These are phyloP conservation scores for Xestoiulus laeticollis DNA, from an alignment of 2,888 invertebrate genomes.

Conservation along the genomic window DNA sequence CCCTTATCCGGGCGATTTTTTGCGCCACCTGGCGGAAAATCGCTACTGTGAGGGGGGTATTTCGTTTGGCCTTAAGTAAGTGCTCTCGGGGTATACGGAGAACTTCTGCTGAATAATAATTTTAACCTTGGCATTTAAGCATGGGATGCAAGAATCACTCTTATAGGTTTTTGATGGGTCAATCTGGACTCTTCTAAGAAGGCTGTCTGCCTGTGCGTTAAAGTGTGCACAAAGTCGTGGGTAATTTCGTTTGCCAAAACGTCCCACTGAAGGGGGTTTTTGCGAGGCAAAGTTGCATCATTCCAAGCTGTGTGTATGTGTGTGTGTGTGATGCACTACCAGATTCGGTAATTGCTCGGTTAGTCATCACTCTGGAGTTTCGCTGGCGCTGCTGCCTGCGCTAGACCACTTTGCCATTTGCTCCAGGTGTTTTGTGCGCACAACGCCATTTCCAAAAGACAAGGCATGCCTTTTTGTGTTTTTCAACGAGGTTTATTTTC, in stretches of 20 bases:
- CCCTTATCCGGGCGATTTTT: too few species aligned
- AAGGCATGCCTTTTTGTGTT: slow-evolving; percentile 37
- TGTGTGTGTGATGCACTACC: slow-evolving; percentile 10
- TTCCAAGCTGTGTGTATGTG: background rate
- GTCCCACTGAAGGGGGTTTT: slow-evolving; percentile 11
- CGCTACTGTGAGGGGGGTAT: too few species aligned
- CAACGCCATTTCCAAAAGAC: slow-evolving; percentile 28
- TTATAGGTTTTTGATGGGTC: background rate
- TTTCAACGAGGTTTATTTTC: slow-evolving; percentile 23
- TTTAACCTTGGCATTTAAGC: slow-evolving; percentile 25
- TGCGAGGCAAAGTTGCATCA: background rate
- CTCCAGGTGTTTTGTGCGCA: slow-evolving; percentile 30
- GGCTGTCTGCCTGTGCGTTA: background rate
- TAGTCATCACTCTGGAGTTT: slow-evolving; percentile 35
- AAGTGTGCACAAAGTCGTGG: slow-evolving; percentile 22
- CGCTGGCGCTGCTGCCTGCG: background rate
- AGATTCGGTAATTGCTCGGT: slow-evolving; percentile 34
- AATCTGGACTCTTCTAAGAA: slow-evolving; percentile 25
- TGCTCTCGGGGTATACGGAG: background rate
- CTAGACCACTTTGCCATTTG: slow-evolving; percentile 37
- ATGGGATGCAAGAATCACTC: background rate
- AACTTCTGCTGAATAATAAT: slow-evolving; percentile 10
- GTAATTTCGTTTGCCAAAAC: slow-evolving; percentile 23
- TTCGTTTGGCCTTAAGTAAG: background rate
- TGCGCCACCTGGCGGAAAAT: too few species aligned